These are phyloP conservation scores for Corythucha ciliata DNA, from an alignment of 2,888 invertebrate genomes.

Conservation along the genomic window DNA sequence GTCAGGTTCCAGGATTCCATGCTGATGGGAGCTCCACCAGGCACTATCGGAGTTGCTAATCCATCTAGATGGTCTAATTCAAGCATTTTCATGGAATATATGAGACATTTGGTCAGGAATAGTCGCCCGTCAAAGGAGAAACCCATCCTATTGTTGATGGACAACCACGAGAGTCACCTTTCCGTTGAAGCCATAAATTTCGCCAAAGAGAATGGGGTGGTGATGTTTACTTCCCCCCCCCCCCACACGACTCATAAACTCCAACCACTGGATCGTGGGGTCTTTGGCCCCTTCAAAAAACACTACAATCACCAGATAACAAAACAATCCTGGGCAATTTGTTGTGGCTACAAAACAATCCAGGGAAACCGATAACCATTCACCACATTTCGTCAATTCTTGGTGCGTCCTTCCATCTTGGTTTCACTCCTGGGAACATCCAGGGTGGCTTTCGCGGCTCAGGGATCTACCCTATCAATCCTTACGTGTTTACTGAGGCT, in stretches of 20 bases:
- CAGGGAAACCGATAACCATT: too few relatives aligned
- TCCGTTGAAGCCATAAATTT: neutral
- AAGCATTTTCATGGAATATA: slow-evolving; percentile 22
- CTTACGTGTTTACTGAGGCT: too few relatives aligned
- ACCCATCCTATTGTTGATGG: neutral
- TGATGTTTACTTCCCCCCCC: too few relatives aligned
- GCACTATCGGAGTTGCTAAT: slow-evolving; percentile 23
- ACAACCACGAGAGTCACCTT: neutral
- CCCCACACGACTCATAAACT: neutral
- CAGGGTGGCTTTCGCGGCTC: too few relatives aligned
- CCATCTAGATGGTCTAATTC: slow-evolving; percentile 35
- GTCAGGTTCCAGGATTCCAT: slow-evolving; percentile 35
- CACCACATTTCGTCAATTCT: too few relatives aligned
- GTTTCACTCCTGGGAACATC: too few relatives aligned
- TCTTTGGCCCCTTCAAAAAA: too few relatives aligned
- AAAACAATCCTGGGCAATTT: too few relatives aligned
- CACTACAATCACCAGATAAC: too few relatives aligned
- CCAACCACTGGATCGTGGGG: slow-evolving; percentile 3
- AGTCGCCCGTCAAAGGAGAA: neutral
- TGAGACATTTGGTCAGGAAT: slow-evolving; percentile 20
- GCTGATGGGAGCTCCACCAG: slow-evolving; percentile 36
- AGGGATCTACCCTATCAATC: too few relatives aligned
- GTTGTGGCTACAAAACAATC: too few relatives aligned
- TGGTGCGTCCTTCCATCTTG: too few relatives aligned
- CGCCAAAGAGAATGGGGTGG: slow-evolving; percentile 5